These are phyloP conservation scores for Tarsius wallacei DNA, from an alignment of 2,797 vertebrate species.

Conservation along the genomic window DNA sequence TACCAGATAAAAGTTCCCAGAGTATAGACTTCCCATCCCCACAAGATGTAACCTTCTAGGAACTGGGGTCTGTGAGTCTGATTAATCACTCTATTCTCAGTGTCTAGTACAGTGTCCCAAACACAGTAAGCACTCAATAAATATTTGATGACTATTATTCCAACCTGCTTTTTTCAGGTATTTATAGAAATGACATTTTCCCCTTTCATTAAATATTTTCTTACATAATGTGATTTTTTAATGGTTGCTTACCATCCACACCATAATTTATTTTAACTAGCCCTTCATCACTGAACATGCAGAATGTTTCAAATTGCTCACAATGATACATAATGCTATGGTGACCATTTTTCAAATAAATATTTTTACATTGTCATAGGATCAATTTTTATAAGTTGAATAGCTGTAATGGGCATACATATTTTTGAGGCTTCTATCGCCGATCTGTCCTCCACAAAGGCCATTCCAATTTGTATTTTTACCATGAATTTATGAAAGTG, in stretches of 20 bases:
- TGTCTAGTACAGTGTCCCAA: background rate
- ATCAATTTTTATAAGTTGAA: constrained; percentile 44
- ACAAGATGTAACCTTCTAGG: background rate
- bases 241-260: constrained; percentile 39
- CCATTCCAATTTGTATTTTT: constrained; percentile 64
- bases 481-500: constrained; percentile 26
- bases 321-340: constrained; percentile 39
- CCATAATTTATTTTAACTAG: constrained; percentile 62
- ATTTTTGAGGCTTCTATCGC: constrained; percentile 24
- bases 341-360: constrained; percentile 3
- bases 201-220: constrained; percentile 63
- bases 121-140: background rate
- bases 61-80: background rate
- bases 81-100: background rate
- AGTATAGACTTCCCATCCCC: background rate
- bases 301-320: constrained; percentile 66
- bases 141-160: constrained; percentile 24
- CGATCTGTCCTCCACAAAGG: constrained; percentile 72
- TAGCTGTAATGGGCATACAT: background rate
- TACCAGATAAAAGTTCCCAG: background rate
- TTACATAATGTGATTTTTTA: constrained; percentile 60
- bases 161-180: background rate
- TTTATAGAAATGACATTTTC: constrained; percentile 61
- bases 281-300: background rate
- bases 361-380: constrained; percentile 27